Evolutionary conservation across 2,888 invertebrate species (phyloP).

Genomic region (Sialis fuliginosa): DNA sequence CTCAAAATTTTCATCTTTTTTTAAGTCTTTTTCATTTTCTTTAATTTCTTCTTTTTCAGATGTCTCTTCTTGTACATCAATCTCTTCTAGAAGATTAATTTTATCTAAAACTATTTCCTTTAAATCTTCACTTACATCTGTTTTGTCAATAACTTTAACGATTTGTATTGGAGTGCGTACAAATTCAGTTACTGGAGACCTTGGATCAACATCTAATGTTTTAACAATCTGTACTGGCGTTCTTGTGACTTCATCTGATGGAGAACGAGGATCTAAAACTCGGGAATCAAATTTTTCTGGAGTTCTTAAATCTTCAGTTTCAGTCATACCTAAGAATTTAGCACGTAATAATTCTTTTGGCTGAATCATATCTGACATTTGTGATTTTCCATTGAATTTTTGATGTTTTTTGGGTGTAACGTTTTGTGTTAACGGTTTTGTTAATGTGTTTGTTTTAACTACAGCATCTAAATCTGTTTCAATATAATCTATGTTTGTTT

Average conservation of each 20-base stretch:
- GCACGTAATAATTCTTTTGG: conserved; percentile 14
- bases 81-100: neutral
- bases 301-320: conserved; percentile 12
- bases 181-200: conserved; percentile 39
- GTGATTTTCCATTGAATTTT: neutral
- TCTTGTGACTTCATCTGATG: conserved; percentile 29
- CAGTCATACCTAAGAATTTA: conserved; percentile 14
- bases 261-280: conserved; percentile 28
- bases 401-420: neutral
- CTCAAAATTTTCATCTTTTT: no score
- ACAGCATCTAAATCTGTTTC: conserved; percentile 28
- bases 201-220: conserved; percentile 24
- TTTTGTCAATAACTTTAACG: conserved; percentile 8
- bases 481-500: conserved; percentile 42
- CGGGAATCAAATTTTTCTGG: neutral
- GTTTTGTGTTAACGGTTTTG: neutral
- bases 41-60: neutral
- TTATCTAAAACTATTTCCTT: neutral
- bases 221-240: conserved; percentile 23
- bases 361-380: neutral
- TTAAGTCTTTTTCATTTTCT: neutral
- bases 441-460: conserved; percentile 10
- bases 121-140: conserved; percentile 1
- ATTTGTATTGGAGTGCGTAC: conserved; percentile 36
- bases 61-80: conserved; percentile 1